Conservation (phyloP, 2,797 vertebrate species). For the Myripristis murdjan region DNA sequence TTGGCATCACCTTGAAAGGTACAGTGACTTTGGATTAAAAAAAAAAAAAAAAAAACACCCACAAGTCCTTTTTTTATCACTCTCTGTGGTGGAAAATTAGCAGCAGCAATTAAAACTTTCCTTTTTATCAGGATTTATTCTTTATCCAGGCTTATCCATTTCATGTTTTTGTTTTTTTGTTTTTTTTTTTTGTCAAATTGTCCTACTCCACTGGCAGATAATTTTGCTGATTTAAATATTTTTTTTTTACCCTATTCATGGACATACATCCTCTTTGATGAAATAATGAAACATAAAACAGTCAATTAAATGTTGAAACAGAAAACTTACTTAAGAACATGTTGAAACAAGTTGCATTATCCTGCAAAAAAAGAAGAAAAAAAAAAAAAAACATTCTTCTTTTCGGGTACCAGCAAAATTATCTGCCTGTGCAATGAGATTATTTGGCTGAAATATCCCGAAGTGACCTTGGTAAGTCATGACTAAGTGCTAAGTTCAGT, state of each 20-base stretch:
- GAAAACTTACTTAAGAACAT: too few relatives aligned
- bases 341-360: conserved; percentile 26
- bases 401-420: conserved; percentile 21
- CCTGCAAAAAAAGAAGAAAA: neutral
- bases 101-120: neutral
- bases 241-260: too few relatives aligned
- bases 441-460: conserved; percentile 18
- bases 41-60: too few relatives aligned
- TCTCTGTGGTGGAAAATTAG: neutral
- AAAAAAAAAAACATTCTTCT: too few relatives aligned
- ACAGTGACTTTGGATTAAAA: too few relatives aligned
- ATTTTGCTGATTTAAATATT: conserved; percentile 23
- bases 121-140: too few relatives aligned
- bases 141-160: neutral
- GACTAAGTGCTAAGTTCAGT: too few relatives aligned
- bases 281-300: too few relatives aligned
- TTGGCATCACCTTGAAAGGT: conserved; percentile 94
- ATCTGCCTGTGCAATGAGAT: conserved; percentile 18
- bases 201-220: conserved; percentile 2
- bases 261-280: too few relatives aligned
- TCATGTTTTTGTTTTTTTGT: neutral
- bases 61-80: too few relatives aligned
- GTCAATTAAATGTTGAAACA: too few relatives aligned
- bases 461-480: conserved; percentile 19
- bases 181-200: conserved; percentile 4